Conservation (phyloP, 2,797 vertebrate species). For the Fratercula arctica region DNA sequence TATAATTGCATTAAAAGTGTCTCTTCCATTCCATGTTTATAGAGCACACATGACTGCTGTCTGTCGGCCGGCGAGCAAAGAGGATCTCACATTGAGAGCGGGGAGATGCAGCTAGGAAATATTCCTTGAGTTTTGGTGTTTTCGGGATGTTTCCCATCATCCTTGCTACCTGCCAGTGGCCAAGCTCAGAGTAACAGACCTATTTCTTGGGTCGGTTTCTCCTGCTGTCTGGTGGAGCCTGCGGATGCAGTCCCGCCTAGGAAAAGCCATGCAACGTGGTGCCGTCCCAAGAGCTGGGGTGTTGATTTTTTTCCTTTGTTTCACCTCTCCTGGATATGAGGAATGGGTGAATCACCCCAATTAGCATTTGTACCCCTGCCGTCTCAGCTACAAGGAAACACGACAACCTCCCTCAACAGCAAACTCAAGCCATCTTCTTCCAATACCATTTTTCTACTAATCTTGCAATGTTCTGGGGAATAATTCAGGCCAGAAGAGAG, state of each 20-base stretch:
- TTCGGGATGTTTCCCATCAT: neutral
- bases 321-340: neutral
- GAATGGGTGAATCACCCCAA: neutral
- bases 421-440: neutral
- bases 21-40: constrained; percentile 33
- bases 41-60: neutral
- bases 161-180: neutral
- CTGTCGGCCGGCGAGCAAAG: neutral
- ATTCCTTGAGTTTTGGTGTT: neutral
- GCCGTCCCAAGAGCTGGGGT: accelerated
- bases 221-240: neutral
- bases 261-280: neutral
- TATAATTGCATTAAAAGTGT: constrained; percentile 64
- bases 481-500: neutral
- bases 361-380: neutral
- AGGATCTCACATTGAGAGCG: neutral
- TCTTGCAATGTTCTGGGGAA: neutral
- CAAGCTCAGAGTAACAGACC: accelerated
- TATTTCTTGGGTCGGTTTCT: neutral
- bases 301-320: neutral
- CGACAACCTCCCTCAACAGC: accelerated
- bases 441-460: neutral
- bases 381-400: neutral
- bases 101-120: neutral
- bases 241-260: neutral